phyloP scores from a whole-genome alignment of 2,888 invertebrate species.

The Drosophila falleni region DNA sequence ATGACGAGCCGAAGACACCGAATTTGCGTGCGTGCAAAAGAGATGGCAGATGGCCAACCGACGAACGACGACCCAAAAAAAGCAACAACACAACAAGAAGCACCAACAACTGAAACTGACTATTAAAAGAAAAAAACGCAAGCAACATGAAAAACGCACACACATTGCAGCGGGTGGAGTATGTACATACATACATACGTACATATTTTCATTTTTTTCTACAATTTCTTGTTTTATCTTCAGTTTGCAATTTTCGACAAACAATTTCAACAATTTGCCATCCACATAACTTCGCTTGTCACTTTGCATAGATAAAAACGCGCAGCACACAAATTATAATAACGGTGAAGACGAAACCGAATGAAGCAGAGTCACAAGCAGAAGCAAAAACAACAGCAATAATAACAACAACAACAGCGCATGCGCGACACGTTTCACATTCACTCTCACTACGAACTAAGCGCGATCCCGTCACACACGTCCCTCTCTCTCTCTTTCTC shows the following conservation, averaged over 20 bases:
- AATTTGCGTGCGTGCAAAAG: slow-evolving; percentile 66
- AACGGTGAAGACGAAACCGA: slow-evolving; percentile 73
- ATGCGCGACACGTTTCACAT: slow-evolving; percentile 81
- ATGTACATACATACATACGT: background rate
- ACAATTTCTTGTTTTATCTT: slow-evolving; percentile 31
- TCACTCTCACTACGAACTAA: slow-evolving; percentile 68
- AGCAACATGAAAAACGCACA: background rate
- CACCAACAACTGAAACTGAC: slow-evolving; percentile 39
- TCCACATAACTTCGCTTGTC: slow-evolving; percentile 59
- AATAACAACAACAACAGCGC: slow-evolving; percentile 48
- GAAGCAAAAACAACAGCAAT: slow-evolving; percentile 7
- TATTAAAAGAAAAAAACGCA: slow-evolving; percentile 30
- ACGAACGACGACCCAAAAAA: slow-evolving; percentile 63
- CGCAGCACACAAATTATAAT: slow-evolving; percentile 59
- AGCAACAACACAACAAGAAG: slow-evolving; percentile 41
- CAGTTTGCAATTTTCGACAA: slow-evolving; percentile 55
- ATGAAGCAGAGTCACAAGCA: slow-evolving; percentile 13
- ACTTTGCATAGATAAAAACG: slow-evolving; percentile 65
- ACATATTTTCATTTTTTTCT: slow-evolving; percentile 3
- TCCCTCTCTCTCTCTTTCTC: slow-evolving; percentile 7
- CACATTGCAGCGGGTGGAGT: slow-evolving; percentile 64
- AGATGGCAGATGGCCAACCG: slow-evolving; percentile 70
- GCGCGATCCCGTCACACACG: slow-evolving; percentile 12
- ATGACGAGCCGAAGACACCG: slow-evolving; percentile 43
- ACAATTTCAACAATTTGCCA: slow-evolving; percentile 62